Conservation (phyloP, 2,797 vertebrate genomes). For the Arctocebus calabarensis region DNA sequence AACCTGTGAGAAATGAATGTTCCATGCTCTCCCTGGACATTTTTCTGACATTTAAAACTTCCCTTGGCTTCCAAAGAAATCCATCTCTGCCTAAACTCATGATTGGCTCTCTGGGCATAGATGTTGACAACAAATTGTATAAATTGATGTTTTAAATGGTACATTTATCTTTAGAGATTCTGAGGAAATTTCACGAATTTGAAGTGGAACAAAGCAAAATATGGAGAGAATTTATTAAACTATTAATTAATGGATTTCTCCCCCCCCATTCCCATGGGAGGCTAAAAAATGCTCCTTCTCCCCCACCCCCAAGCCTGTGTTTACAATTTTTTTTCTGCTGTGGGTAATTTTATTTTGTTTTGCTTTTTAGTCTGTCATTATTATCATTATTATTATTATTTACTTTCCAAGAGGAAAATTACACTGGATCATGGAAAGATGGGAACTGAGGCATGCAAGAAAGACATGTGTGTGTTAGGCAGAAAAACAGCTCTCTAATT, state of each 20-base stretch:
- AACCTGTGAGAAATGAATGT: neutral
- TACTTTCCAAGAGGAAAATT: neutral
- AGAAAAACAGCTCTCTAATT: neutral
- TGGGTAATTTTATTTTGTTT: neutral
- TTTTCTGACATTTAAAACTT: neutral
- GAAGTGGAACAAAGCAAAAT: neutral
- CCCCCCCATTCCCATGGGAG: neutral
- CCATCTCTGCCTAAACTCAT: neutral
- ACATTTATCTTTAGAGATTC: constrained; percentile 39
- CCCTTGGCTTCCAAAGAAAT: neutral
- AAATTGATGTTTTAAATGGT: neutral
- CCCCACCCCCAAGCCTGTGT: neutral
- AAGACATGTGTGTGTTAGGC: neutral
- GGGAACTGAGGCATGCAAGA: neutral
- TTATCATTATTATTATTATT: neutral
- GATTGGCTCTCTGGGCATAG: neutral
- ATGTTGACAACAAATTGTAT: constrained; percentile 7
- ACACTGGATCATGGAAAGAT: neutral
- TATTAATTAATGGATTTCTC: neutral
- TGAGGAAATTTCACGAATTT: constrained; percentile 25
- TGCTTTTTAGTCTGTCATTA: neutral
- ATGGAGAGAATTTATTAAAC: neutral
- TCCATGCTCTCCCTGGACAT: constrained; percentile 10
- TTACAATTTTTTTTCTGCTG: neutral
- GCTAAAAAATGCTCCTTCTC: neutral